Evolutionary conservation across 1,140 invertebrate species (phyloP).

Genomic region (Drosophila sucinea): DNA sequence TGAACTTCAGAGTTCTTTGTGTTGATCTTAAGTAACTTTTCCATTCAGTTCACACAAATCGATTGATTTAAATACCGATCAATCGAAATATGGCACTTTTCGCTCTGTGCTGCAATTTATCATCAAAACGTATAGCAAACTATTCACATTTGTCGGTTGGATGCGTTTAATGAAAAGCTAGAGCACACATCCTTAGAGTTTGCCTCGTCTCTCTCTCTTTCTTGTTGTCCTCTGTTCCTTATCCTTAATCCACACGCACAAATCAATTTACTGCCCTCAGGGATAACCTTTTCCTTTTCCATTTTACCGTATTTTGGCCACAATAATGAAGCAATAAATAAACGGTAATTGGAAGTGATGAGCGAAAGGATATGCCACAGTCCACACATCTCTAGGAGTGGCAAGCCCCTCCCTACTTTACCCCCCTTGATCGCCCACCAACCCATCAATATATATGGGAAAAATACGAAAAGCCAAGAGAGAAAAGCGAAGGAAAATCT

Average conservation of each 20-base stretch:
- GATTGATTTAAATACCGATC: neutral
- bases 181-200: neutral
- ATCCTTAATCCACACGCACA: slow-evolving; percentile 55
- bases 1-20: neutral
- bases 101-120: neutral
- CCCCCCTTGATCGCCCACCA: neutral
- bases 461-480: slow-evolving; percentile 19
- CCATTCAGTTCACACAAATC: no score
- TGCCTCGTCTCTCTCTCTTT: neutral
- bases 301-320: slow-evolving; percentile 28
- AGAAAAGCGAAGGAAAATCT: slow-evolving; percentile 56
- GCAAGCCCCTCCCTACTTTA: neutral
- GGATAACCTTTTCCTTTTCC: slow-evolving; percentile 14
- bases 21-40: no score
- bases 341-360: slow-evolving; percentile 78
- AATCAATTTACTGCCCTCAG: slow-evolving; percentile 64
- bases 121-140: neutral
- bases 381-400: slow-evolving; percentile 18
- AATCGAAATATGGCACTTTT: neutral
- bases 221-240: neutral
- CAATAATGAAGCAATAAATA: slow-evolving; percentile 72
- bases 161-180: slow-evolving; percentile 10
- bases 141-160: slow-evolving; percentile 7
- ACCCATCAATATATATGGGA: neutral
- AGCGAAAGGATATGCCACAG: slow-evolving; percentile 52